Conservation (phyloP, 2,113 vertebrate species). For the Leptobrachium leishanense region DNA sequence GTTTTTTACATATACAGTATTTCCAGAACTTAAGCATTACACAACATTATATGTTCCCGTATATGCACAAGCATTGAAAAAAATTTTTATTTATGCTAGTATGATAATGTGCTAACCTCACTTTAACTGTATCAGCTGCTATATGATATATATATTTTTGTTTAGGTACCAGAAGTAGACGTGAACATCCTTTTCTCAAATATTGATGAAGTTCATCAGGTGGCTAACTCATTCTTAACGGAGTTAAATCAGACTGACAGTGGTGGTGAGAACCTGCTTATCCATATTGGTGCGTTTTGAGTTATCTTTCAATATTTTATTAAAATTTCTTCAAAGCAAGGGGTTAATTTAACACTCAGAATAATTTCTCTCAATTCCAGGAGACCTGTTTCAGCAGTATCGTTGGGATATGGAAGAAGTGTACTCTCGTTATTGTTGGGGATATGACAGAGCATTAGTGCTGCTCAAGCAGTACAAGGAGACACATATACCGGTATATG, state of each 20-base stretch:
- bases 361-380: conserved; percentile 61
- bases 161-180: conserved; percentile 77
- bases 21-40: no score
- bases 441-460: conserved; percentile 76
- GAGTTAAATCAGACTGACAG: conserved; percentile 68
- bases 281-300: conserved; percentile 71
- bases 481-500: conserved; percentile 69
- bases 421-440: conserved; percentile 85
- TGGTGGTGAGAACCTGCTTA: conserved; percentile 67
- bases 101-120: no score
- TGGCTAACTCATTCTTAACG: conserved; percentile 76
- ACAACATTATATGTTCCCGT: no score
- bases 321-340: no score
- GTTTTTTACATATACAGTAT: no score
- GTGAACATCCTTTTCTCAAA: conserved; percentile 85
- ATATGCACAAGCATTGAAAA: no score
- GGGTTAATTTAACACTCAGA: neutral
- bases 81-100: no score
- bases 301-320: no score
- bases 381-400: conserved; percentile 81
- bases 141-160: neutral
- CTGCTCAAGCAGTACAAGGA: conserved; percentile 82
- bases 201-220: conserved; percentile 76
- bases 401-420: conserved; percentile 80
- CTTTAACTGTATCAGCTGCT: no score